These are phyloP conservation scores for Smutsia temminckii DNA, from an alignment of 2,797 vertebrate species.

Conservation along the genomic window DNA sequence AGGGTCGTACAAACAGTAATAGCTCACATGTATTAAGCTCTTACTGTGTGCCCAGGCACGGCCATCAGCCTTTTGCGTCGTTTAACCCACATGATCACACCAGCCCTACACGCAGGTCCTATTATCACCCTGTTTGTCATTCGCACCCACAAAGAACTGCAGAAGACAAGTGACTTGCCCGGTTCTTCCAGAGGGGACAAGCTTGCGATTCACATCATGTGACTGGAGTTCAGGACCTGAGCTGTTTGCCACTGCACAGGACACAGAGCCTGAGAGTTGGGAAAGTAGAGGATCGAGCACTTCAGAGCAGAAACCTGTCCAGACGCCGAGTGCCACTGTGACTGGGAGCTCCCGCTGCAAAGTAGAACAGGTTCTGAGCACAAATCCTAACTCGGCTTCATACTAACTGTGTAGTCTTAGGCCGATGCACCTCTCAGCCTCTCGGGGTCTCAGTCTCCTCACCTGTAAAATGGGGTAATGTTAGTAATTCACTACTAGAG, in stretches of 20 bases:
- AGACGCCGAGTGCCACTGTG: accelerated
- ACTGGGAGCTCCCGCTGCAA: accelerated
- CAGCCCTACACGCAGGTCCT: not conserved
- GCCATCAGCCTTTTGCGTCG: not conserved
- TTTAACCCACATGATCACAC: not conserved
- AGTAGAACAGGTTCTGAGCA: not conserved
- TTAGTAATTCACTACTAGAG: not conserved
- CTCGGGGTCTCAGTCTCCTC: not conserved
- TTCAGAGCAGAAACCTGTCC: not conserved
- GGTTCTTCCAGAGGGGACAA: not conserved
- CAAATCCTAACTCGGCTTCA: not conserved
- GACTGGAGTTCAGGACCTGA: not conserved
- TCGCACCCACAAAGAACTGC: not conserved
- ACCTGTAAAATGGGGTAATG: not conserved
- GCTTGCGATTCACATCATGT: not conserved
- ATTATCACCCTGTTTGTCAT: not conserved
- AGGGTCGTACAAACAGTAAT: not conserved
- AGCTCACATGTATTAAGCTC: not conserved
- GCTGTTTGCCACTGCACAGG: not conserved
- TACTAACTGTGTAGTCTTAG: not conserved
- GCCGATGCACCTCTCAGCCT: not conserved
- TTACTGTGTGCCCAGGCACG: not conserved
- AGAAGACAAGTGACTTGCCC: not conserved
- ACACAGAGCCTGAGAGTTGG: not conserved
- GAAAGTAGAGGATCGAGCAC: not conserved